These are phyloP conservation scores for Tragelaphus eurycerus DNA, from an alignment of 2,797 vertebrate genomes.

Conservation along the genomic window DNA sequence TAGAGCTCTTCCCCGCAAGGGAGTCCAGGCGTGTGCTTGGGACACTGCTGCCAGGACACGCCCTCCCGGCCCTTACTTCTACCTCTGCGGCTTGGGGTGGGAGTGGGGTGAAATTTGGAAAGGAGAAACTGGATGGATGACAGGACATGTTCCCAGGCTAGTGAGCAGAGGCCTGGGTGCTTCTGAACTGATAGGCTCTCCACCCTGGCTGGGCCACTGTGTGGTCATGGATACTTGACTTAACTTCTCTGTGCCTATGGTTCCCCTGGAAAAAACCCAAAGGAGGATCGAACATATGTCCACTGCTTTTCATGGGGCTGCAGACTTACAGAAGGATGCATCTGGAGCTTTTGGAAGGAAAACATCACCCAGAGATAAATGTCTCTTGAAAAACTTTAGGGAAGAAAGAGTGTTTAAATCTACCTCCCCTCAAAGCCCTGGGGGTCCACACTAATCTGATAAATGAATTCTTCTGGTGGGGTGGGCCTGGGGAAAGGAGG, in stretches of 20 bases:
- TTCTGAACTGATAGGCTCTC: neutral
- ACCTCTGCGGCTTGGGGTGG: neutral
- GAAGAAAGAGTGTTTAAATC: slow-evolving; percentile 2
- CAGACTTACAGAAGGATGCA: neutral
- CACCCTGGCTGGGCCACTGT: neutral
- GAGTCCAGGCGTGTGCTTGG: neutral
- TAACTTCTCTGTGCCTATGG: slow-evolving; percentile 1
- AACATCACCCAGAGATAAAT: neutral
- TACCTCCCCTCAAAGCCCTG: neutral
- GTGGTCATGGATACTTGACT: neutral
- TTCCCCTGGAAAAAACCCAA: neutral
- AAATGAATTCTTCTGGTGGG: slow-evolving; percentile 32
- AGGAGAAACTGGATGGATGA: neutral
- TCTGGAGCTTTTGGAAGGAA: neutral
- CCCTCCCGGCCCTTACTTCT: neutral
- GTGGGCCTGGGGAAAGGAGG: neutral
- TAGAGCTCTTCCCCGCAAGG: neutral
- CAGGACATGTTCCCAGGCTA: neutral
- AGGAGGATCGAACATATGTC: neutral
- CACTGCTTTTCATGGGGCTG: neutral
- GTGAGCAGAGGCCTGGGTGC: neutral
- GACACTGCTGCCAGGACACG: neutral
- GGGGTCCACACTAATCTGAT: neutral
- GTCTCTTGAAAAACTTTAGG: slow-evolving; percentile 8
- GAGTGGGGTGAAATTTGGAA: neutral